phyloP scores from a whole-genome alignment of 2,888 invertebrate species.

The Polietes domitor region DNA sequence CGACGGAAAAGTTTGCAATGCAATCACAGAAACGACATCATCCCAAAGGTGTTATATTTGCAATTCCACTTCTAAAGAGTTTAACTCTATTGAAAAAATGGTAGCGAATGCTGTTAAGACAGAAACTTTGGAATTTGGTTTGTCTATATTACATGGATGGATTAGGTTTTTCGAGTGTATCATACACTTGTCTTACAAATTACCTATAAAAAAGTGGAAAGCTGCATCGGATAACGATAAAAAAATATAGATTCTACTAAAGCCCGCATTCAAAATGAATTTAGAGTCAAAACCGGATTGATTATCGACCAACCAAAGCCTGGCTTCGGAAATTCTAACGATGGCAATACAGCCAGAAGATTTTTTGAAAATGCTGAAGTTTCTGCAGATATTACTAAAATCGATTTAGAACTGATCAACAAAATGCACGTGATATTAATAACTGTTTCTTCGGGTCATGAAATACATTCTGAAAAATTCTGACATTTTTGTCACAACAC shows the following conservation, averaged over 20 bases:
- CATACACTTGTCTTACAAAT: slow-evolving; percentile 37
- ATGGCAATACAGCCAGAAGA: slow-evolving; percentile 4
- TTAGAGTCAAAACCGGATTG: slow-evolving; percentile 42
- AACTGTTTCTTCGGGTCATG: background rate
- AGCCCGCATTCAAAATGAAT: slow-evolving; percentile 43
- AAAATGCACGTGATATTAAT: background rate
- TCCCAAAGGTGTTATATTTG: slow-evolving; percentile 27
- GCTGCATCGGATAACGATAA: slow-evolving; percentile 1
- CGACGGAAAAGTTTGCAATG: slow-evolving; percentile 24
- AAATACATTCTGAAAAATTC: slow-evolving; percentile 3
- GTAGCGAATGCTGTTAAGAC: background rate
- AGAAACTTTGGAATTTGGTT: slow-evolving; percentile 54
- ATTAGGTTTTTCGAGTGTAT: slow-evolving; percentile 54
- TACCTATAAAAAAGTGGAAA: slow-evolving; percentile 49
- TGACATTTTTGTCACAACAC: background rate
- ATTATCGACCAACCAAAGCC: slow-evolving; percentile 38
- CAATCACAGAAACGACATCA: slow-evolving; percentile 27
- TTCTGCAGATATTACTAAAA: slow-evolving; percentile 31
- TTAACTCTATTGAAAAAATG: slow-evolving; percentile 25
- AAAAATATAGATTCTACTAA: slow-evolving; percentile 36
- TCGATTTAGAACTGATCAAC: slow-evolving; percentile 9
- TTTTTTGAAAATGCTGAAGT: slow-evolving; percentile 35
- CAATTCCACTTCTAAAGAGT: slow-evolving; percentile 11
- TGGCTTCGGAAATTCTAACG: slow-evolving; percentile 6
- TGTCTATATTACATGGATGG: slow-evolving; percentile 61